phyloP scores from a whole-genome alignment of 2,888 invertebrate species.

The Parasteatoda lunata region DNA sequence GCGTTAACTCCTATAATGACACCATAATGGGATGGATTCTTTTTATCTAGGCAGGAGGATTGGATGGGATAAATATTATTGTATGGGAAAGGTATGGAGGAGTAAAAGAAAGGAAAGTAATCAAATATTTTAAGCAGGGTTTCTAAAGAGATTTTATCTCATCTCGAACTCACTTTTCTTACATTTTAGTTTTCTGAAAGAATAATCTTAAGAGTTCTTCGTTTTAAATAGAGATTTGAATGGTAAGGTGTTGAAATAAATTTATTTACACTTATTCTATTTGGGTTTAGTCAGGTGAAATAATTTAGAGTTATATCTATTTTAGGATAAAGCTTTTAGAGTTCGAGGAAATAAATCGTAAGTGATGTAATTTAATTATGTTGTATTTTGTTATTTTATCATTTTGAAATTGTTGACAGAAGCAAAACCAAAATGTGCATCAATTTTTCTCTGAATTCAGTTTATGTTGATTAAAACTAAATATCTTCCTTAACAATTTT shows the following conservation, averaged over 20 bases:
- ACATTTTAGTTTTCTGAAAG: slow-evolving; percentile 9
- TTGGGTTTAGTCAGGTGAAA: background rate
- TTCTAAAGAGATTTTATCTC: slow-evolving; percentile 43
- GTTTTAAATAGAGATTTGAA: slow-evolving; percentile 42
- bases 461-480: too few species aligned
- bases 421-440: too few species aligned
- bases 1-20: slow-evolving; percentile 3
- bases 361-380: too few species aligned
- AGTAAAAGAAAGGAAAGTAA: slow-evolving; percentile 34
- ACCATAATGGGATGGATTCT: slow-evolving; percentile 2
- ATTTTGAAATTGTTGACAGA: too few species aligned
- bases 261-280: slow-evolving; percentile 2
- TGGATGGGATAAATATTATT: slow-evolving; percentile 40
- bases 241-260: background rate
- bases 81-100: slow-evolving; percentile 13
- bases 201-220: slow-evolving; percentile 29
- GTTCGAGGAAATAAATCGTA: too few species aligned
- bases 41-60: background rate
- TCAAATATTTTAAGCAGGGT: slow-evolving; percentile 54
- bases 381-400: too few species aligned
- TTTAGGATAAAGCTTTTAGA: too few species aligned
- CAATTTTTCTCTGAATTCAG: too few species aligned
- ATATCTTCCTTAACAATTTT: too few species aligned
- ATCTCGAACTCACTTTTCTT: slow-evolving; percentile 20
- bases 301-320: too few species aligned